Evolutionary conservation across 2,113 vertebrate species (phyloP), one percentile per base, ranked within the genome.

Genomic region (Syngnathoides biaculeatus): DNA sequence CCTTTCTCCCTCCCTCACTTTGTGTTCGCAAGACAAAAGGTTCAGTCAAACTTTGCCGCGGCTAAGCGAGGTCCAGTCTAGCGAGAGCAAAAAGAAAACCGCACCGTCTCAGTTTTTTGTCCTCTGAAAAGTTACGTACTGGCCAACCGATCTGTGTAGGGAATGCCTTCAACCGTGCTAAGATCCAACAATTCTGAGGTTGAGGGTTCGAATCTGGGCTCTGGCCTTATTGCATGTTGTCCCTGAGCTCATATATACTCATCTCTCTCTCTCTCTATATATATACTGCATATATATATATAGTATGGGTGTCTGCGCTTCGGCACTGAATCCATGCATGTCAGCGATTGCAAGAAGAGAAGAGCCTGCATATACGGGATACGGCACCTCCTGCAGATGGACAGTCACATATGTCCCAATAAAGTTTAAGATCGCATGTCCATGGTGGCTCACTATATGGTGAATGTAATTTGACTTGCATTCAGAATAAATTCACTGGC

Each of bases 1-100:
- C 60, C 72, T 71, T 71, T 70, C 70, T 81, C 66, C 60, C 72
- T 78, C 75, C 71, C 71, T 56, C 63, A 64, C 64, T 79, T 60
- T 67, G 65, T 68, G 64, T 69, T 64, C 71, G 59, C 50, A 64
- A 67, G 80, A 89, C 87, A 90, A 89, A 90, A 83, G 87, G 79
- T 87, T 88, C 78, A 80, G 85, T 88, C 86, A 83, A 91, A 92
- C 85, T 89, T 90, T 87, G 83, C 86, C 89, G 74, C 77, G 45
- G 79, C 78, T 65, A 82, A 81, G 81, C 67, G 64, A 78, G 83
- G 79, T 89, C 80, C 67, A 71, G 71, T 72, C 64, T 71, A 74
- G 65, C 65, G 30, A 77, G 74, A 73, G 27, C 24, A 68, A 64
- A 77, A 75, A 71, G 67, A 30, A 89, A 83, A 91, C 79, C 82